Evolutionary conservation across 1,140 invertebrate species (phyloP).

Genomic region (Thaumatotibia leucotreta): DNA sequence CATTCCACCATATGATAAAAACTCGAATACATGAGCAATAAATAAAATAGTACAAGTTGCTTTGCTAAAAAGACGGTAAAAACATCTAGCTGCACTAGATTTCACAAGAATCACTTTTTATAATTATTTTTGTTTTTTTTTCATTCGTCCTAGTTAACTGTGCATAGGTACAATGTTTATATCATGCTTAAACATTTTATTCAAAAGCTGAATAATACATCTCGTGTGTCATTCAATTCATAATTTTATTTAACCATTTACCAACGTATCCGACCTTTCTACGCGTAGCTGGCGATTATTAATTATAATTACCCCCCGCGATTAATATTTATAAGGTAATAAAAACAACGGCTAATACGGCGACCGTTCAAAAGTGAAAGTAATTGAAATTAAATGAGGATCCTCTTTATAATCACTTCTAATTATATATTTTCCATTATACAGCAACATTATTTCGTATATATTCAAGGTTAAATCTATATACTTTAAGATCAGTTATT

Average conservation of each 20-base stretch:
- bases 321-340: constrained; percentile 7
- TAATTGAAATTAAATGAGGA: constrained; percentile 2
- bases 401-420: neutral
- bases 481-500: neutral
- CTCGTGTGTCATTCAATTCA: too few relatives aligned
- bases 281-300: neutral
- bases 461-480: neutral
- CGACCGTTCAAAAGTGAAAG: neutral
- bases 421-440: neutral
- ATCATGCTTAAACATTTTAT: too few relatives aligned
- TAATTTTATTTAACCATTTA: too few relatives aligned
- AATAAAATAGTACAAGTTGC: neutral
- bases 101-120: constrained; percentile 1
- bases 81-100: neutral
- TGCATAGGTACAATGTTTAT: too few relatives aligned
- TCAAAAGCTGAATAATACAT: too few relatives aligned
- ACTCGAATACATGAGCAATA: neutral
- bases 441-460: neutral
- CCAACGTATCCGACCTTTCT: neutral
- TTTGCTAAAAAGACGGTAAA: neutral
- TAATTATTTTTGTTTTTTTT: too few relatives aligned
- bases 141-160: too few relatives aligned
- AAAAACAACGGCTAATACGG: neutral
- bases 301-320: neutral
- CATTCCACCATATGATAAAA: too few relatives aligned